Evolutionary conservation across 2,888 invertebrate species (phyloP), one percentile per base, ranked within the genome.

Genomic region (Rotaria magnacalcarata): DNA sequence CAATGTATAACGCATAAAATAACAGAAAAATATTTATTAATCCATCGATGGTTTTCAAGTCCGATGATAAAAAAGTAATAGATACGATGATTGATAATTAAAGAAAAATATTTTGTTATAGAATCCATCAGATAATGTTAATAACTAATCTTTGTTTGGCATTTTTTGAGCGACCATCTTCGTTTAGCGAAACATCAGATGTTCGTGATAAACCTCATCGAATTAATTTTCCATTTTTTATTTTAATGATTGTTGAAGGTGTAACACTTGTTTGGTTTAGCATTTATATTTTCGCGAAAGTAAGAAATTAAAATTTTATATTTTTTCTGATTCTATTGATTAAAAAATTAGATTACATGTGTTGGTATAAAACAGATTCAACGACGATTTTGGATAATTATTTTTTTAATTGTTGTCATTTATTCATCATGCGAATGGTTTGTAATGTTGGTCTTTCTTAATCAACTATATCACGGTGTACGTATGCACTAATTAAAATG

Each of bases 401-500:
- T 67, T 7, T 67, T 34, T 34, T 19, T 34, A 4, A 41, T 67
- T 67, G 3, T 19, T 27, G 8, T 41, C 6, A 34, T 41, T 5
- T 67, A 67, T 67, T 67, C 67, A 41, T 34, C 34, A 34, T 67
- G 67, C 34, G 67, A 67, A 67, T 67, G 67, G 67, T 67, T 34
- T 67, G 19, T 14, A 19, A 27, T 67, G 41, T 67, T 67, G 0
- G 6, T 41, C 16, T 67, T 67, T 41, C 0, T 67, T 7, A 34
- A 19, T 41, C 67, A 34, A 19, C 19, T 16, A 19, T 67, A 67
- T 16, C 27, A 34, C 0, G 34, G 67, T 11, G 67, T 67, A 67
- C 24, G 27, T 67, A 67, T 34, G 6, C 19, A 16, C 34, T 67
- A 67, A 67, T 67, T 67, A 1, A 41, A 19, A 19, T 21, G 21